Evolutionary conservation across 2,797 vertebrate species (phyloP), one percentile per base, ranked within the genome.

Genomic region (Phoeniculus purpureus): DNA sequence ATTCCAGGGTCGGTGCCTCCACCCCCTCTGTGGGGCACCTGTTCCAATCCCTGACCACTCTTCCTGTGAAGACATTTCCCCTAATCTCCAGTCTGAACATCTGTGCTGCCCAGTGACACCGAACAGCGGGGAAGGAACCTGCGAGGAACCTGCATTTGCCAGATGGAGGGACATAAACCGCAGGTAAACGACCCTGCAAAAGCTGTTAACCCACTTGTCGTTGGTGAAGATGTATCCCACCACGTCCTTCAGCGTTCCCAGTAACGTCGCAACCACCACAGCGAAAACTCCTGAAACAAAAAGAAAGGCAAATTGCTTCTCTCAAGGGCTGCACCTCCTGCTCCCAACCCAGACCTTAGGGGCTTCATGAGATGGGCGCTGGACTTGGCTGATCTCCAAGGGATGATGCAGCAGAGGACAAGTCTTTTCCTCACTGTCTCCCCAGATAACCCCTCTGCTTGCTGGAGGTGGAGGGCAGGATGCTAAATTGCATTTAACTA

Each of bases 221-320:
- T 52, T 94, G 25, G 97, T 98, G 79, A 97, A 98, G 88, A 98
- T 92, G 47, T 96, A 98, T 72, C 94, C 96, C 37, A 97, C 94
- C 64, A 97, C 88, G 0, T 95, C 56, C 87, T 97, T 97, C 5
- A 97, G 47, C 64, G 92, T 85, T 21, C 90, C 90, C 85, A 98
- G 73, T 27, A 98, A 66, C 1, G 85, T 60, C 34, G 95, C 83
- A 66, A 97, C 84, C 19, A 92, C 70, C 23, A 97, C 85, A 7
- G 96, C 95, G 5, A 95, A 89, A 50, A 94, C n/a, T 31, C 81
- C 98, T 98, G 91, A 14, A 87, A 96, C 34, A 45, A 95, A 37
- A 83, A 62, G 82, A 59, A 0, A 29, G 9, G 22, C 29, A 67
- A 10, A 45, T 5, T 45, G 12, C 12, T 55, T 19, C 18, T 7